These are phyloP conservation scores for Brachionus sp. DNA, from an alignment of 1,140 invertebrate species.

Conservation along the genomic window DNA sequence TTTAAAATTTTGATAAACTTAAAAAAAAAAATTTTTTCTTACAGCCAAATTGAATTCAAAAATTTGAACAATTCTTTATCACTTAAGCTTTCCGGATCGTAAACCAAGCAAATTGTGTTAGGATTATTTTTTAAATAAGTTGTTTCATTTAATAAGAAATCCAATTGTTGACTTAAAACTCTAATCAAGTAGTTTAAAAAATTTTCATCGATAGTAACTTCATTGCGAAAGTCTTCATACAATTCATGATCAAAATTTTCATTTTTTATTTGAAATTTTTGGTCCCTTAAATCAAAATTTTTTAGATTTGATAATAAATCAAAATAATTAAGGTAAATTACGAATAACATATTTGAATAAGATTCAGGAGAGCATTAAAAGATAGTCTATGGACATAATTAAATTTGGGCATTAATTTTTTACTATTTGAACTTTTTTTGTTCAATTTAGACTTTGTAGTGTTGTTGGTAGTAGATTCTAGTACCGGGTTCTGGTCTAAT, in stretches of 20 bases:
- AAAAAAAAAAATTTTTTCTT: background rate
- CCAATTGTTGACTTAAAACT: slow-evolving; percentile 29
- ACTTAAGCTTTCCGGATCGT: background rate
- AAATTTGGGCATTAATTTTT: background rate
- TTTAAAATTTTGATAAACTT: too few relatives aligned
- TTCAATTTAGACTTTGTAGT: background rate
- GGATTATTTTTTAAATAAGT: slow-evolving; percentile 18
- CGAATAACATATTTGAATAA: background rate
- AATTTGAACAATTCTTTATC: background rate
- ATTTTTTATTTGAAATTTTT: background rate
- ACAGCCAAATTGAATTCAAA: slow-evolving; percentile 17
- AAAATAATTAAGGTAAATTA: background rate
- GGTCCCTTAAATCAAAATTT: background rate
- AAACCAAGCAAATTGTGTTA: background rate
- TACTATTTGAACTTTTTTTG: background rate
- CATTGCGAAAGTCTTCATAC: background rate
- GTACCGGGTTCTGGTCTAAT: background rate
- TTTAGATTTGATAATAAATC: background rate
- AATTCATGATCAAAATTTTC: slow-evolving; percentile 25
- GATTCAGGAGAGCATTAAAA: background rate
- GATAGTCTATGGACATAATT: slow-evolving; percentile 16
- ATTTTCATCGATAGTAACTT: background rate
- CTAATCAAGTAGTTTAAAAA: slow-evolving; percentile 14
- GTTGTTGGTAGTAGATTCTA: background rate
- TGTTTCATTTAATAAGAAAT: background rate